Base-by-base conservation (phyloP, 2,888 invertebrate species). In the Sarcophaga caerulescens region DNA sequence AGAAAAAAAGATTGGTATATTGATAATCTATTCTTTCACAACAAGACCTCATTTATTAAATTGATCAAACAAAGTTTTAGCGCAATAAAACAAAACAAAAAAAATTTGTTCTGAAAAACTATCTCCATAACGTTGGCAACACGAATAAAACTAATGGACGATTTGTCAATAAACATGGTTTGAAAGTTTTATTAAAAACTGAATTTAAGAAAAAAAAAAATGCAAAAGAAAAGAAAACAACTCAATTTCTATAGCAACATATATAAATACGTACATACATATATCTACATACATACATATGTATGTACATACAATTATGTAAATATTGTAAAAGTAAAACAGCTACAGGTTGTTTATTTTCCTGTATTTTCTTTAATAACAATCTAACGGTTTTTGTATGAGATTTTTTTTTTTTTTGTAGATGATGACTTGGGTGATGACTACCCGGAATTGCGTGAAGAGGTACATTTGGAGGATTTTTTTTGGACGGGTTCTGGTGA, bases 401-500 rank as follows among this genome's bases (percentile, higher is more conserved):
- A 35, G 35, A 6, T 35, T 35, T 35, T 78, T 63, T 74, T 3
- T 63, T 0, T 71, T 47, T 21, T 79, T 47, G 52, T 25, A 76
- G 86, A 84, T 91, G 92, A 92, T 89, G 91, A 91, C 69, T 81
- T 88, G 45, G 90, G 90, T 81, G 89, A 90, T 70, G 90, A 91
- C 82, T 92, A 92, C 89, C 90, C 91, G 1, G 92, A 92, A 81
- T 87, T 91, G 8, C 90, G 92, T 71, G 92, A 93, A 78, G 93
- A 93, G 84, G 90, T 93, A 3, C 92, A 92, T 52, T 90, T 97
- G 81, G 97, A 97, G 90, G 97, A 97, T 92, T 98, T 97, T 93
- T 96, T 98, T 92, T 97, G 97, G 97, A 97, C 97, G 0, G 97
- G 97, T 0, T 96, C 96, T 0, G 97, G 97, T 0, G 97, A 97